Conservation (phyloP, 2,113 vertebrate genomes). For the Chloebia gouldiae region DNA sequence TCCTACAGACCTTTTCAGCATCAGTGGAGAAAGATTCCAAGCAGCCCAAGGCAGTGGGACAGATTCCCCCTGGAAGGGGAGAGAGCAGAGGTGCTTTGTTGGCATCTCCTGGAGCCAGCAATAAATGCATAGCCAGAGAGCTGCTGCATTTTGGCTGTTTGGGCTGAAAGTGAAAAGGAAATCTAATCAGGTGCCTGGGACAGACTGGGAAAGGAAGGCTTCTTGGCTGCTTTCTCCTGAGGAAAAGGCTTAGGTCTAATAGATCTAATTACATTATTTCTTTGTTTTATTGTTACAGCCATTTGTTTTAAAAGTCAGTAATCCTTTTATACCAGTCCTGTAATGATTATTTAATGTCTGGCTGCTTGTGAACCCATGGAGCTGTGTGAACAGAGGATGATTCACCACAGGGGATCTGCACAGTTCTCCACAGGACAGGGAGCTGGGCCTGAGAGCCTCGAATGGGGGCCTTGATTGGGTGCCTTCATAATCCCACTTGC, state of each 20-base stretch:
- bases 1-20: background rate
- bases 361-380: background rate
- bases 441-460: fast-evolving
- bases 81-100: background rate
- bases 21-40: background rate
- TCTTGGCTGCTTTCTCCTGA: conserved; percentile 6
- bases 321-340: conserved; percentile 33
- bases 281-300: background rate
- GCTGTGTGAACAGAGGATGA: background rate
- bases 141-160: background rate
- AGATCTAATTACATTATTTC: background rate
- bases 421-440: background rate
- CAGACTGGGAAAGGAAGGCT: background rate
- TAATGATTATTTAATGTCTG: conserved; percentile 33
- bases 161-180: background rate
- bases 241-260: conserved; percentile 13
- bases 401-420: background rate
- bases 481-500: background rate
- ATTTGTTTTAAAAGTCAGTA: conserved; percentile 36
- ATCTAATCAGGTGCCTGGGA: background rate
- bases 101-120: background rate
- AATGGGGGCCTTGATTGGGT: background rate
- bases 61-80: too few species aligned
- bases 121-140: background rate
- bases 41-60: background rate